These are phyloP conservation scores for Euura saliciscinereae DNA, from an alignment of 1,140 invertebrate genomes.

Conservation along the genomic window DNA sequence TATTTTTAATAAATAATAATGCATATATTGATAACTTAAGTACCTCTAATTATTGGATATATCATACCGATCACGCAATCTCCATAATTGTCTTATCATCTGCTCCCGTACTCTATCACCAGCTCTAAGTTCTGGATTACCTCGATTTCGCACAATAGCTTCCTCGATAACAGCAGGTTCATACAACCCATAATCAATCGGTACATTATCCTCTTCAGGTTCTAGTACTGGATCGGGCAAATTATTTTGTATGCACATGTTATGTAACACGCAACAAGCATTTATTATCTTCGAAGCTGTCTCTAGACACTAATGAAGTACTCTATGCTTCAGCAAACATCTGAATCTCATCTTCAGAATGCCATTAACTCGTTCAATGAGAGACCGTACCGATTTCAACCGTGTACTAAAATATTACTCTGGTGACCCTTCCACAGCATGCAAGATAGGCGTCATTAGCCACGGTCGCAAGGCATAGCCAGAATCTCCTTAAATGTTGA, in stretches of 20 bases:
- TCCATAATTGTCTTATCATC: neutral
- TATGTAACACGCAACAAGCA: constrained; percentile 30
- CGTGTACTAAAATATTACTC: too few species aligned
- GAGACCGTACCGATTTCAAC: constrained; percentile 8
- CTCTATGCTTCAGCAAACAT: constrained; percentile 28
- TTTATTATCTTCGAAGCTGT: constrained; percentile 27
- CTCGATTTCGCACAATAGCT: neutral
- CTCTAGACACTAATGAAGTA: constrained; percentile 23
- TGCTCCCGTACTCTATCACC: neutral
- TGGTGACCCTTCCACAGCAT: too few species aligned
- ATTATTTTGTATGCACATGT: constrained; percentile 25
- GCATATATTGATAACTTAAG: too few species aligned
- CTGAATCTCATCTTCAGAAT: constrained; percentile 29
- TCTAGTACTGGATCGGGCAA: neutral
- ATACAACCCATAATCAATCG: neutral
- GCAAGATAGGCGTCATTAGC: constrained; percentile 26
- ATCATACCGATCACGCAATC: too few species aligned
- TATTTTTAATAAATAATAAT: too few species aligned
- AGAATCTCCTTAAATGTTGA: constrained; percentile 28
- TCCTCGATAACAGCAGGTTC: neutral
- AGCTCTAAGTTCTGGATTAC: neutral
- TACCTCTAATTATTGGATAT: too few species aligned
- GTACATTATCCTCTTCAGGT: neutral
- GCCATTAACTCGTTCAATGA: constrained; percentile 26
- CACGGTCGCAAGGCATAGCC: constrained; percentile 28